Evolutionary conservation across 2,888 invertebrate genomes (phyloP).

Genomic region (Tribolium freemani): DNA sequence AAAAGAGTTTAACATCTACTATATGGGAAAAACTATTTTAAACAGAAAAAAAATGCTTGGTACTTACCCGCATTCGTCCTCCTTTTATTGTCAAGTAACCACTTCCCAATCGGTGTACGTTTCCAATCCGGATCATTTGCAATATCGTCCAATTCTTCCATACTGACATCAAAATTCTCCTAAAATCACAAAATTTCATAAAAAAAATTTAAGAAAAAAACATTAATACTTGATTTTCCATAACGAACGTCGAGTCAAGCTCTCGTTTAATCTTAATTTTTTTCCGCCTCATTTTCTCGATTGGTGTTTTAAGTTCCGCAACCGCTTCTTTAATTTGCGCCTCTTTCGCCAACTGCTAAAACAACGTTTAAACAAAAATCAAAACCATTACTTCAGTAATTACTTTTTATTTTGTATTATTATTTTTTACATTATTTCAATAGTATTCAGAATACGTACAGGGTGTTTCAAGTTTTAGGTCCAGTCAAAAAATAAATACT

Average conservation of each 20-base stretch:
- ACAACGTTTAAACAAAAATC: neutral
- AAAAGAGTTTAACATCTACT: too few species aligned
- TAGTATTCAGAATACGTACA: too few species aligned
- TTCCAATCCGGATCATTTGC: constrained; percentile 79
- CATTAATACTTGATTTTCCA: constrained; percentile 10
- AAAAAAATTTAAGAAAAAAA: neutral
- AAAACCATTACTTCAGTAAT: too few species aligned
- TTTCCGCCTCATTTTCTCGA: neutral
- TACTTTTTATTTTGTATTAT: too few species aligned
- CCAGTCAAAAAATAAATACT: too few species aligned
- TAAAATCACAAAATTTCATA: neutral
- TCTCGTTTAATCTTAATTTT: constrained; percentile 2
- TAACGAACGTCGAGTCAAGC: constrained; percentile 4
- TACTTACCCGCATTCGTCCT: neutral
- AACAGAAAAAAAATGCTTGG: neutral
- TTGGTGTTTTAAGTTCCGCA: constrained; percentile 7
- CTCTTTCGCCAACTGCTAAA: constrained; percentile 12
- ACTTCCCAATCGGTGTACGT: constrained; percentile 75
- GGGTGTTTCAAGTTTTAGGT: too few species aligned
- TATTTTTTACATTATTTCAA: too few species aligned
- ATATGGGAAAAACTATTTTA: too few species aligned
- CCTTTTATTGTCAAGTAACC: constrained; percentile 49
- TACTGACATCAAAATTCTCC: constrained; percentile 64
- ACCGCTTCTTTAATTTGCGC: neutral
- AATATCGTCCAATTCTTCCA: constrained; percentile 67